Percentiles rank a stretch among this genome's conserved stretches.
Evolutionary conservation across 2,888 invertebrate species (phyloP).

Genomic region (Dolichopus griseipennis): DNA sequence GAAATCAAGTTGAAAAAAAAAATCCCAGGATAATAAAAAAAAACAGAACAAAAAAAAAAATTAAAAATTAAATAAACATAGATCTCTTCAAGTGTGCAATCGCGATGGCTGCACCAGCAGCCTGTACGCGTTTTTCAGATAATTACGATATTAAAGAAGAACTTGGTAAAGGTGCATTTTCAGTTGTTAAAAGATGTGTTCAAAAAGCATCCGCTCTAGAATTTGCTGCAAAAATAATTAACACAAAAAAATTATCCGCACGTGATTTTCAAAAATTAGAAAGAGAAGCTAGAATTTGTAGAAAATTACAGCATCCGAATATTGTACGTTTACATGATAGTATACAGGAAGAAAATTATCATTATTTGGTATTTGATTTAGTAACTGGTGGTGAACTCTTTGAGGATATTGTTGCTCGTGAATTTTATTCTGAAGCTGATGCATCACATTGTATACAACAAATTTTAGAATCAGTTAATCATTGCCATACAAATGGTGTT

Average conservation of each 20-base stretch:
- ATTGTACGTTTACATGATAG: constrained; percentile 99
- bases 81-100: constrained; percentile 45
- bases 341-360: constrained; percentile 99
- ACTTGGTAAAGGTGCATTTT: constrained; percentile 99
- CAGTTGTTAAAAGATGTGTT: constrained; percentile 97
- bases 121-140: constrained; percentile 97
- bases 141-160: constrained; percentile 99
- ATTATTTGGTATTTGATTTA: constrained; percentile 98
- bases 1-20: neutral
- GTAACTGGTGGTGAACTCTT: constrained; percentile 96
- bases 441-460: constrained; percentile 99
- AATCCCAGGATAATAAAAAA: neutral
- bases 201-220: constrained; percentile 96
- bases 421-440: constrained; percentile 99
- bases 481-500: constrained; percentile 97
- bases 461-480: constrained; percentile 98
- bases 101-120: constrained; percentile 78
- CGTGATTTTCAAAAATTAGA: constrained; percentile 99
- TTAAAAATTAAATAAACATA: constrained; percentile 28
- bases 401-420: constrained; percentile 98
- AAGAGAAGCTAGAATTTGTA: constrained; percentile 98
- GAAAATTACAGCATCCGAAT: constrained; percentile 98
- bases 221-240: constrained; percentile 99
- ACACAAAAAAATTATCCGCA: constrained; percentile 97
- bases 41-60: neutral